Conservation (phyloP, 1,140 invertebrate species). For the Leptopilina boulardi region DNA sequence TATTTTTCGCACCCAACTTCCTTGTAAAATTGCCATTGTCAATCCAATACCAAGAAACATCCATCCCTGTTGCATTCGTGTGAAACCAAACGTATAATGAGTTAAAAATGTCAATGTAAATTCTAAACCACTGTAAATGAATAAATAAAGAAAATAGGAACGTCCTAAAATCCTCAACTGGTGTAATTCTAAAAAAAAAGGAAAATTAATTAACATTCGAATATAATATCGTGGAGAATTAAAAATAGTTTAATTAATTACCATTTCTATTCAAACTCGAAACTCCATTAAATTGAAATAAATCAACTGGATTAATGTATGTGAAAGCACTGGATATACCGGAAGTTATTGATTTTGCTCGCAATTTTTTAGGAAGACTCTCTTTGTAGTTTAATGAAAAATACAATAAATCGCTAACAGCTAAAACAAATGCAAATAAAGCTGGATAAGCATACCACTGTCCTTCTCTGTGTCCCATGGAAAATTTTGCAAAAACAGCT, state of each 20-base stretch:
- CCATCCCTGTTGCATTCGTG: slow-evolving; percentile 96
- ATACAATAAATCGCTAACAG: slow-evolving; percentile 87
- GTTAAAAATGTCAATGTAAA: slow-evolving; percentile 98
- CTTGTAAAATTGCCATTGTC: slow-evolving; percentile 96
- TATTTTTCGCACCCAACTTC: slow-evolving; percentile 89
- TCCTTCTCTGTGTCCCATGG: slow-evolving; percentile 76
- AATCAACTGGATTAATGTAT: slow-evolving; percentile 83
- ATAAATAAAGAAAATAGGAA: slow-evolving; percentile 96
- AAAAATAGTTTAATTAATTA: slow-evolving; percentile 36
- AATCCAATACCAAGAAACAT: slow-evolving; percentile 97
- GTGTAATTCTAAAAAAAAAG: slow-evolving; percentile 77
- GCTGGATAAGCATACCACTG: slow-evolving; percentile 92
- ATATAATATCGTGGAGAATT: neutral
- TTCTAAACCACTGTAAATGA: slow-evolving; percentile 97
- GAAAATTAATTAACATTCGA: neutral
- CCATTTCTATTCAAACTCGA: slow-evolving; percentile 52
- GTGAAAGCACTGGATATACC: slow-evolving; percentile 84
- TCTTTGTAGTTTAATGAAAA: slow-evolving; percentile 88
- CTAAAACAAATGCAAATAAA: slow-evolving; percentile 87
- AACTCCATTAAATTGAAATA: slow-evolving; percentile 78
- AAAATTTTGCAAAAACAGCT: slow-evolving; percentile 89
- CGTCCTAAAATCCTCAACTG: slow-evolving; percentile 86
- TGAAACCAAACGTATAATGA: slow-evolving; percentile 93
- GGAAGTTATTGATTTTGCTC: slow-evolving; percentile 80
- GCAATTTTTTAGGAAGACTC: slow-evolving; percentile 86